Evolutionary conservation across 2,797 vertebrate species (phyloP).

Genomic region (Luscinia luscinia): DNA sequence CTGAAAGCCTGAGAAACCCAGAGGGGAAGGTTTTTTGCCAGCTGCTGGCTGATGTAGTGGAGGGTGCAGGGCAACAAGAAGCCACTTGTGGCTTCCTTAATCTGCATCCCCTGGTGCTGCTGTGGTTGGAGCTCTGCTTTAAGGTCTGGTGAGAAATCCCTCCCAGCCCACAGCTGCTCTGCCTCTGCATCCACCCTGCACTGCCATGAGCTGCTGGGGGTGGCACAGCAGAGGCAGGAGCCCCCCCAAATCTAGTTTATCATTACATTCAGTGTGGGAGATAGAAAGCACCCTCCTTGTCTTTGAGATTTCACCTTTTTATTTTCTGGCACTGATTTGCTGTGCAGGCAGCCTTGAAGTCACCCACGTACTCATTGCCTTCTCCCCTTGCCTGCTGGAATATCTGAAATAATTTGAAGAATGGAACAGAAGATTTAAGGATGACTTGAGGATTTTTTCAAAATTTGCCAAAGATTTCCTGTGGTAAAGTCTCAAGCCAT

Average conservation of each 20-base stretch:
- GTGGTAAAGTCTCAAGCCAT: not conserved
- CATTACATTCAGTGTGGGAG: not conserved
- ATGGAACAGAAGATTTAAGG: not conserved
- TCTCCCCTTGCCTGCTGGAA: not conserved
- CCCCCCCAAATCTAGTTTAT: not conserved
- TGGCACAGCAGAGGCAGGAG: not conserved
- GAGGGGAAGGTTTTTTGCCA: constrained; percentile 45
- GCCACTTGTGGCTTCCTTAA: constrained; percentile 5
- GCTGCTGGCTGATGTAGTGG: not conserved
- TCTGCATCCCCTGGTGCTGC: not conserved
- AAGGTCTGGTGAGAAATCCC: not conserved
- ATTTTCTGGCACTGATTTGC: not conserved
- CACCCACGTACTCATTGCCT: accelerated
- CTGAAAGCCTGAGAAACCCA: constrained; percentile 30
- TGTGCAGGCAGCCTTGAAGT: not conserved
- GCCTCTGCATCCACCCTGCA: not conserved
- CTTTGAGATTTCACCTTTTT: not conserved
- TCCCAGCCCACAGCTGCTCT: not conserved
- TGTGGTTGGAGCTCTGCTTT: not conserved
- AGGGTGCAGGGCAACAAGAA: constrained; percentile 32
- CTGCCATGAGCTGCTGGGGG: not conserved
- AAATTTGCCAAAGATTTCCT: not conserved
- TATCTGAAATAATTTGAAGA: not conserved
- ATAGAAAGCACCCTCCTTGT: not conserved
- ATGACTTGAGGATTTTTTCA: not conserved